Conservation (phyloP, 2,797 vertebrate genomes). For the Notamacropus eugenii region DNA sequence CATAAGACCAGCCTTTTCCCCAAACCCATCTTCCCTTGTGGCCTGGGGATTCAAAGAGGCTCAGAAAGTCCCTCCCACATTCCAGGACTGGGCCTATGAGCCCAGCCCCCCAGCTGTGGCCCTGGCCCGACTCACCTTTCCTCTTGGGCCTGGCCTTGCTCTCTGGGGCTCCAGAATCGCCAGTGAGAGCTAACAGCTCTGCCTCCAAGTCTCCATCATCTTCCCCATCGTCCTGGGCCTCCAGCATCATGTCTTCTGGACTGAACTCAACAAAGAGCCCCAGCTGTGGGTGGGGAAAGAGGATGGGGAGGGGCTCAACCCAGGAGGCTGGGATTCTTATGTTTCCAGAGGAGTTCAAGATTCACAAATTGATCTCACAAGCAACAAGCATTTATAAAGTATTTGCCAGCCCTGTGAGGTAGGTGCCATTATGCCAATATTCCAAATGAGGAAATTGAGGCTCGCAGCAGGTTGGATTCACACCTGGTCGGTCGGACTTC, state of each 20-base stretch:
- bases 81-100: not conserved
- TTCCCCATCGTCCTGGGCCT: constrained; percentile 83
- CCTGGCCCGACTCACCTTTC: constrained; percentile 86
- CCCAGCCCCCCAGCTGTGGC: not conserved
- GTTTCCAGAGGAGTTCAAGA: not conserved
- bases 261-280: constrained; percentile 92
- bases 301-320: not conserved
- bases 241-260: constrained; percentile 92
- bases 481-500: too few relatives aligned
- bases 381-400: too few relatives aligned
- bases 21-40: not conserved
- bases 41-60: not conserved
- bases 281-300: constrained; percentile 83
- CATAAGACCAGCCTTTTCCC: not conserved
- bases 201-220: constrained; percentile 94
- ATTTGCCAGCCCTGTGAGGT: not conserved
- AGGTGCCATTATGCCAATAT: not conserved
- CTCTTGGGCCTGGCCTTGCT: constrained; percentile 87
- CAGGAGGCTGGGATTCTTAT: not conserved
- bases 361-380: not conserved
- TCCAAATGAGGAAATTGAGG: not conserved
- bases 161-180: constrained; percentile 82
- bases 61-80: not conserved
- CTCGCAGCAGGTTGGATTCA: not conserved
- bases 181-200: constrained; percentile 94